A percentile compares a stretch with the other conserved stretches of the same genome.
These are phyloP conservation scores for Nezara viridula DNA, from an alignment of 2,888 invertebrate species.

Conservation along the genomic window DNA sequence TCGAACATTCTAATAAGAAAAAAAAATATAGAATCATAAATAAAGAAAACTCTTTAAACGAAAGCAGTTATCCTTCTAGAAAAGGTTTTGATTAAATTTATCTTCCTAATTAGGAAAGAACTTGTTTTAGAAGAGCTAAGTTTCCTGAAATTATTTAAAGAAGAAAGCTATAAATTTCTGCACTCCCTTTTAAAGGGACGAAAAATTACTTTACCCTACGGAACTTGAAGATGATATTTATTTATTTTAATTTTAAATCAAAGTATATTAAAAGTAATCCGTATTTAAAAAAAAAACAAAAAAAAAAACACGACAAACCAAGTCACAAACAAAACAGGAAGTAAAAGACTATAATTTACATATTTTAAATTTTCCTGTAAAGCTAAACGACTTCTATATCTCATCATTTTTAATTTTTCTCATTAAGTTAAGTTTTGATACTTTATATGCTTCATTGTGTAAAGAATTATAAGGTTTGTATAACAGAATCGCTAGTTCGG, in stretches of 20 bases:
- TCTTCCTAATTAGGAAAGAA: conserved; percentile 35
- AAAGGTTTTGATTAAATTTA: conserved; percentile 44
- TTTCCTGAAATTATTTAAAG: conserved; percentile 26
- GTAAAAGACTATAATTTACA: too few relatives aligned
- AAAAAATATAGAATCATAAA: not conserved
- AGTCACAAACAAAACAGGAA: too few relatives aligned
- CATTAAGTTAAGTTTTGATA: too few relatives aligned
- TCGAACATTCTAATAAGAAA: not conserved
- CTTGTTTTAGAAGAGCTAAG: conserved; percentile 38
- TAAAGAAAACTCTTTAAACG: conserved; percentile 48
- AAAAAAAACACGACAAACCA: too few relatives aligned
- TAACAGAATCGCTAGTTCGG: too few relatives aligned
- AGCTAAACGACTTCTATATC: too few relatives aligned
- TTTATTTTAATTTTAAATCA: not conserved
- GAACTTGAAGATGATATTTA: not conserved
- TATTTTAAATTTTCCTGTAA: too few relatives aligned
- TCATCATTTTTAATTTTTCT: too few relatives aligned
- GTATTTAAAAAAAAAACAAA: too few relatives aligned
- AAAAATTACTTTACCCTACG: not conserved
- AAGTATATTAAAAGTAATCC: too few relatives aligned
- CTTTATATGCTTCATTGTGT: too few relatives aligned
- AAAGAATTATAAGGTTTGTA: too few relatives aligned
- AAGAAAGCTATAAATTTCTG: conserved; percentile 26
- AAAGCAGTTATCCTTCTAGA: conserved; percentile 41
- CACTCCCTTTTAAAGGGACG: not conserved